Evolutionary conservation across 2,888 invertebrate species (phyloP).

Genomic region (Tetramorium bicarinatum): DNA sequence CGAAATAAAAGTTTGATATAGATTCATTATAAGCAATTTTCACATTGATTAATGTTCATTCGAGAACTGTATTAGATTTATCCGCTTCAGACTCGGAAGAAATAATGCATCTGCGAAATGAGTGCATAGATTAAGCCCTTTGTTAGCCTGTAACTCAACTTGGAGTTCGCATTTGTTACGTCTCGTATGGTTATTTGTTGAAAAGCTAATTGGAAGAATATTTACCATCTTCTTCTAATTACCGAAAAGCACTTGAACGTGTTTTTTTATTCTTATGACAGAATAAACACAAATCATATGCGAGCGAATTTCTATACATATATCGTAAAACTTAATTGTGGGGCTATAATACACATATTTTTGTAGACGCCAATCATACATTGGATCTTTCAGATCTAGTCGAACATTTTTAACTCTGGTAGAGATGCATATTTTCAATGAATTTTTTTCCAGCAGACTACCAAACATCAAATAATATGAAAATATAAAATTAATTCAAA

Average conservation of each 20-base stretch:
- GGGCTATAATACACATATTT: background rate
- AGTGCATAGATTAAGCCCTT: background rate
- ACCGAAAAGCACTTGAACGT: background rate
- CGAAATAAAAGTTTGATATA: constrained; percentile 76
- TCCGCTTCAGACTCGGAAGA: background rate
- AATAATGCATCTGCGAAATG: constrained; percentile 5
- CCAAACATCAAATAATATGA: background rate
- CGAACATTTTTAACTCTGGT: background rate
- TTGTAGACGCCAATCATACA: background rate
- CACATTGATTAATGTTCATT: constrained; percentile 3
- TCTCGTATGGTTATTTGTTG: background rate
- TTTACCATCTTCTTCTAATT: background rate
- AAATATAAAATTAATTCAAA: background rate
- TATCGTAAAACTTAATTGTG: background rate
- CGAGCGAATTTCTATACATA: background rate
- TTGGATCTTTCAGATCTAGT: background rate
- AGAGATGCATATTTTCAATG: background rate
- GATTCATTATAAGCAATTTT: background rate
- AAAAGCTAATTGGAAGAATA: background rate
- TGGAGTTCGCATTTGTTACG: background rate
- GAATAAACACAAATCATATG: background rate
- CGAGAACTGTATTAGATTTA: constrained; percentile 14
- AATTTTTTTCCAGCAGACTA: background rate
- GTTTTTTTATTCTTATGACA: background rate
- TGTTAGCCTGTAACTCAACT: background rate